These are phyloP conservation scores for Mylabris phalerata DNA, from an alignment of 1,140 invertebrate species.

Conservation along the genomic window DNA sequence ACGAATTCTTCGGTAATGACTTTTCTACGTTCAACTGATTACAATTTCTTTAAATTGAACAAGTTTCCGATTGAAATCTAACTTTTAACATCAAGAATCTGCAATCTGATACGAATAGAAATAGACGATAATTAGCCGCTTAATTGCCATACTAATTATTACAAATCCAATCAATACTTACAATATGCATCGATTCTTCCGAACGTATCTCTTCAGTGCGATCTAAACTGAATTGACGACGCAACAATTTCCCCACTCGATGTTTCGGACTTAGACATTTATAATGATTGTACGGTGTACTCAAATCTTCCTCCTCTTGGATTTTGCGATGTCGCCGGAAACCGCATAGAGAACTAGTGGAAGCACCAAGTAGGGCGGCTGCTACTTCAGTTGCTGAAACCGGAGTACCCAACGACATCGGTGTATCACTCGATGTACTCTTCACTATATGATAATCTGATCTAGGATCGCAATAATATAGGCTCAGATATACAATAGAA, in stretches of 20 bases:
- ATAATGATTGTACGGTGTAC: conserved; percentile 60
- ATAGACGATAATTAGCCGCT: too few species aligned
- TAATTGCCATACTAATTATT: too few species aligned
- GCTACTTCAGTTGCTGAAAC: conserved; percentile 49
- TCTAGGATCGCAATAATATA: neutral
- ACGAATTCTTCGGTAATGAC: too few species aligned
- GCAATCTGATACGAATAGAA: too few species aligned
- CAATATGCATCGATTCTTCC: conserved; percentile 15
- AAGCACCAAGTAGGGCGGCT: conserved; percentile 49
- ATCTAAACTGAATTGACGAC: conserved; percentile 64
- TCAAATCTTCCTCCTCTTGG: conserved; percentile 56
- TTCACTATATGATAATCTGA: conserved; percentile 39
- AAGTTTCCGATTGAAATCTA: neutral
- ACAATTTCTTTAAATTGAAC: neutral
- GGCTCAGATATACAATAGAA: neutral
- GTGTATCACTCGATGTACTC: conserved; percentile 43
- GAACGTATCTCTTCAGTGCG: conserved; percentile 50
- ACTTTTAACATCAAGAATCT: too few species aligned
- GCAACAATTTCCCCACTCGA: conserved; percentile 48
- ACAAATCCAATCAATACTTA: conserved; percentile 1
- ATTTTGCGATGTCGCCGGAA: conserved; percentile 43
- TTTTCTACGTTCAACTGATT: neutral
- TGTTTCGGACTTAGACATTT: conserved; percentile 64
- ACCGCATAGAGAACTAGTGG: conserved; percentile 43
- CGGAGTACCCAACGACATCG: conserved; percentile 42